Evolutionary conservation across 1,140 invertebrate genomes (phyloP), one percentile per base, ranked within the genome.

Genomic region (Cydia fagiglandana): DNA sequence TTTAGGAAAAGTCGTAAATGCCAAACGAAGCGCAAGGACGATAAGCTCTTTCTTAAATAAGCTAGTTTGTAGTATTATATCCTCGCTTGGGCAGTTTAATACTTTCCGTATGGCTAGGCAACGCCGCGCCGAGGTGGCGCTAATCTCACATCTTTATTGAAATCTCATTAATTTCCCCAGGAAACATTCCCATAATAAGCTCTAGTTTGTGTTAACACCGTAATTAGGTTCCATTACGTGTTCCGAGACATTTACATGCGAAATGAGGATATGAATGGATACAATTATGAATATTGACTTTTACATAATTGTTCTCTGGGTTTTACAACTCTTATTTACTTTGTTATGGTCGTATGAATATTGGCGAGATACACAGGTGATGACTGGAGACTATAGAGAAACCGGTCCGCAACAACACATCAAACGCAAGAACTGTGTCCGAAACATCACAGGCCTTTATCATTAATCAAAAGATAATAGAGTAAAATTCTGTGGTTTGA

Each of bases 101-200:
- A 24, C 1, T 61, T 61, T 61, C 56, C 56, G 56, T 24, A 61
- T 61, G 56, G 56, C 56, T 61, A 24, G 9, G 20, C 17, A 61
- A 24, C 56, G 56, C 56, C 56, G 56, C 56, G 56, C 56, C 56
- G 56, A 61, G 56, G 56, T 61, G 56, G 56, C 56, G n/a, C n/a
- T 56, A 61, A 24, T 24, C 56, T 61, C 7, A 24, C 56, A 61
- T 61, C 56, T 61, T 61, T 61, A 61, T 61, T 61, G 20, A 24
- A 10, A 61, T 61, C 56, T 61, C 50, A 17, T n/a, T 47, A 47
- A 47, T 47, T 47, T n/a, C 50, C 13, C 47, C 50, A 53, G 50
- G 15, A n/a, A n/a, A 2, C 50, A 6, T 17, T 56, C 15, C n/a
- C 53, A 53, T 53, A 61, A 61, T 9, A 10, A 61, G 56, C 6